Base-by-base conservation (phyloP, 1,140 invertebrate species). In the Eumeta japonica region DNA sequence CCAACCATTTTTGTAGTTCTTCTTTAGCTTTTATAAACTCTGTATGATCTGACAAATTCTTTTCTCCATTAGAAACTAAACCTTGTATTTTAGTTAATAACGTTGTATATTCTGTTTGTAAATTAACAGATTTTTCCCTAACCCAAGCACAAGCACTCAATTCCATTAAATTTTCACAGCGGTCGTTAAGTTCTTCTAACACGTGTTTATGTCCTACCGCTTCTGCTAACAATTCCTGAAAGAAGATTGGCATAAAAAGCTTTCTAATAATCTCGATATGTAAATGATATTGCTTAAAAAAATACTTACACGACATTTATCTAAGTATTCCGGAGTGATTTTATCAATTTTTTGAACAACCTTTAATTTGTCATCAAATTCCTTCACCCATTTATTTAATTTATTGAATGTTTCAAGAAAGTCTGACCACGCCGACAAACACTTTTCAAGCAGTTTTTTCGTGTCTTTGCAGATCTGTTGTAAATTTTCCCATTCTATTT, bases 1-100 rank as follows among this genome's bases (percentile, higher is more conserved):
- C 78, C 12, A 93, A 71, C 92, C 92, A 95, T 18, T 81, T 78
- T 41, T 90, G 83, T 46, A 92, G 76, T 52, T 91, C 86, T 45
- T 86, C 82, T 55, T 90, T 91, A 3, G 88, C 88, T 50, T 89
- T 89, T 1, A 90, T 71, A 63, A 93, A 94, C 57, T 94, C 90
- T 0, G 89, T 92, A 41, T 93, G 89, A 63, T 94, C 90, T 1
- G 86, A 87, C 0, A 94, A 62, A 64, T 89, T 92, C 70, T 94
- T 94, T 55, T 94, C 89, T 2, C 91, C 84, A 56, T 84, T 86
- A 1, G 87, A 86, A 1, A 93, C 84, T 12, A 92, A 68, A 34
- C 86, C 83, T 71, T 92, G 89, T 30, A 86, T 83, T 34, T 83
- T 83, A 0, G 88, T 89, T 28, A 92, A 45, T 1, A 92, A 53